Base-by-base conservation (phyloP, 2,113 vertebrate species). In the Ailuropoda melanoleuca region DNA sequence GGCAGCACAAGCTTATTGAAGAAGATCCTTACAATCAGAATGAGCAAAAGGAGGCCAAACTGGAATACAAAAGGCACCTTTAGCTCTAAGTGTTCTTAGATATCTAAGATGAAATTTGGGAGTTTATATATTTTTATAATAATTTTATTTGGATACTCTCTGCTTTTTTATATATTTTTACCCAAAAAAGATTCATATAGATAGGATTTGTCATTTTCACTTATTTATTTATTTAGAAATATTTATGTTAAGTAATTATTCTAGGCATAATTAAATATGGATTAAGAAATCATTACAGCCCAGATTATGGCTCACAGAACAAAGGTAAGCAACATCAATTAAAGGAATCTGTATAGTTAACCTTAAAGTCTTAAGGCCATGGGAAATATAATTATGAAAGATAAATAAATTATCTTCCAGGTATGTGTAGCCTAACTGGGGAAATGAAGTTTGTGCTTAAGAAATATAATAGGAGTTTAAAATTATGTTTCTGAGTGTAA, bases 11-110 rank as follows among this genome's bases (percentile, higher is more conserved):
- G 48, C 8, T 70, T 86, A 50, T 6, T 81, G 64, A 53, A 93
- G 43, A 94, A 62, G 43, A 92, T 89, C 64, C 64, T 62, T 58
- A 75, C 21, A 77, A 81, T 92, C 81, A 88, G 55, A 93, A 94
- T 95, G 17, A 94, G 53, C 13, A 70, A 70, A 62, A 64, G 2
- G 6, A 82, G 4, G 4, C 31, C 21, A 86, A 37, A 48, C 5
- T 6, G 24, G 50, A 75, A 94, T 92, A 86, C 39, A 86, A 66
- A 80, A 92, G 21, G 19, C 10, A 56, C 0, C 0, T 10, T n/a
- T 62, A 34, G 23, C 31, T 75, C 31, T 75, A 75, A 85, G 37
- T 48, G 70, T 43, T 96, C 43, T 88, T 56, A 85, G 77, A 81
- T 70, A 70, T 48, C 5, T 56, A 70, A 95, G 64, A 75, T 19